Evolutionary conservation across 2,797 vertebrate genomes (phyloP).

Genomic region (Chromis chromis): DNA sequence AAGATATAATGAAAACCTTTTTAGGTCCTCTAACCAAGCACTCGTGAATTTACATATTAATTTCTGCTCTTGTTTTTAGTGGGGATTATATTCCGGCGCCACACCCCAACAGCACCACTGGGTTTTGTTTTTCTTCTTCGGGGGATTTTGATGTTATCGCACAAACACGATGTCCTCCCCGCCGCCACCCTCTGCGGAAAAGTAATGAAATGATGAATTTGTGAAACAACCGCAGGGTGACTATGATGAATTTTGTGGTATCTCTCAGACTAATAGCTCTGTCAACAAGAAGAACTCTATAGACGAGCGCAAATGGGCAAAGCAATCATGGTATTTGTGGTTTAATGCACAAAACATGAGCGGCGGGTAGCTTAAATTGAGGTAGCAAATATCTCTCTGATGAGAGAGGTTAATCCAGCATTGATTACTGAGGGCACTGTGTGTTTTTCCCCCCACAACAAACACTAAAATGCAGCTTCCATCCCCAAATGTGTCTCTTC

Average conservation of each 20-base stretch:
- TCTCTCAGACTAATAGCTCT: slow-evolving; percentile 80
- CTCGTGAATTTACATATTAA: slow-evolving; percentile 65
- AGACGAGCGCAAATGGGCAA: slow-evolving; percentile 71
- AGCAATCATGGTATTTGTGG: slow-evolving; percentile 76
- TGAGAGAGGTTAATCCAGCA: slow-evolving; percentile 73
- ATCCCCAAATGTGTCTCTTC: slow-evolving; percentile 3
- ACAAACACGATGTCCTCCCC: not conserved
- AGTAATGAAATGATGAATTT: slow-evolving; percentile 83
- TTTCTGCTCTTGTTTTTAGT: slow-evolving; percentile 59
- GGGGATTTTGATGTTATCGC: slow-evolving; percentile 62
- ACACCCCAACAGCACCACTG: slow-evolving; percentile 28
- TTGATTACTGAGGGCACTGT: slow-evolving; percentile 53
- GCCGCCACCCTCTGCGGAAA: slow-evolving; percentile 55
- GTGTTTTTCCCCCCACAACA: not conserved
- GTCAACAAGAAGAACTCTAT: slow-evolving; percentile 77
- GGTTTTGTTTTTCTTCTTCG: slow-evolving; percentile 52
- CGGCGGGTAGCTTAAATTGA: slow-evolving; percentile 31
- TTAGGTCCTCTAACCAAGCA: slow-evolving; percentile 61
- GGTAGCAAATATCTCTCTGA: slow-evolving; percentile 63
- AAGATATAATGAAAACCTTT: slow-evolving; percentile 79
- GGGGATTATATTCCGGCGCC: slow-evolving; percentile 40
- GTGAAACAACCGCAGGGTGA: slow-evolving; percentile 78
- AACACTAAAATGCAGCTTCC: slow-evolving; percentile 37
- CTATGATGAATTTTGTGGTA: slow-evolving; percentile 82
- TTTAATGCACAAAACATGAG: slow-evolving; percentile 79